Conservation (phyloP, 2,888 invertebrate species). For the Drosophila neonasuta region DNA sequence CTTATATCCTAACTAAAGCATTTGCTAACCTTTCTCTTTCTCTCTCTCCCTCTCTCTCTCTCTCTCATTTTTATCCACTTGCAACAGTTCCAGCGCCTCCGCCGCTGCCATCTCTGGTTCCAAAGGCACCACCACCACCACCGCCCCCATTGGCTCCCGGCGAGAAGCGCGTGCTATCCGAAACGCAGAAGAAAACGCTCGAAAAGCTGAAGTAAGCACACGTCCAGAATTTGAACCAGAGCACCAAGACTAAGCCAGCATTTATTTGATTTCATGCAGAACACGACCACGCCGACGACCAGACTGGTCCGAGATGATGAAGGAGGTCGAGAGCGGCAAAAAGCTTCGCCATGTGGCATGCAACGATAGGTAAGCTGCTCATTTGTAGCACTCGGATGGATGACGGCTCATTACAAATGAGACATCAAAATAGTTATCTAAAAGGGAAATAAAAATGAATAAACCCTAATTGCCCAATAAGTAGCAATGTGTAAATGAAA, state of each 20-base stretch:
- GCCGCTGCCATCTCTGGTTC: constrained; percentile 81
- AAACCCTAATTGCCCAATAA: no score
- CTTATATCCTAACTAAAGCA: constrained; percentile 19
- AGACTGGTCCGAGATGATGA: constrained; percentile 95
- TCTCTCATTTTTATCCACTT: constrained; percentile 28
- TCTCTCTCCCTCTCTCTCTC: not conserved
- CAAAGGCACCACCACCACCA: constrained; percentile 87
- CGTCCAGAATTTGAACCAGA: constrained; percentile 7
- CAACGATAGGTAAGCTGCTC: constrained; percentile 87
- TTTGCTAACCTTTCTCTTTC: constrained; percentile 30
- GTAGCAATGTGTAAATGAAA: no score
- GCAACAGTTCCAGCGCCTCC: constrained; percentile 81
- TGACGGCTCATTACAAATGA: constrained; percentile 2
- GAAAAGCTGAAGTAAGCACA: constrained; percentile 86
- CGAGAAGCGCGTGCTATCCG: constrained; percentile 85
- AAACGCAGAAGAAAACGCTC: constrained; percentile 86
- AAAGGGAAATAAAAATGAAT: not conserved
- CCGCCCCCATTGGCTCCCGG: constrained; percentile 85
- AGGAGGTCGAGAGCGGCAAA: constrained; percentile 92
- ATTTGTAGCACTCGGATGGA: constrained; percentile 4
- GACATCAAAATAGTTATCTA: constrained; percentile 1
- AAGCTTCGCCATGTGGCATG: constrained; percentile 91
- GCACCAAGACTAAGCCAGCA: constrained; percentile 26
- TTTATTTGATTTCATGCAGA: constrained; percentile 74
- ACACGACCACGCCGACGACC: constrained; percentile 90